Conservation (phyloP, 2,888 invertebrate genomes). For the Nymphalis urticae region DNA sequence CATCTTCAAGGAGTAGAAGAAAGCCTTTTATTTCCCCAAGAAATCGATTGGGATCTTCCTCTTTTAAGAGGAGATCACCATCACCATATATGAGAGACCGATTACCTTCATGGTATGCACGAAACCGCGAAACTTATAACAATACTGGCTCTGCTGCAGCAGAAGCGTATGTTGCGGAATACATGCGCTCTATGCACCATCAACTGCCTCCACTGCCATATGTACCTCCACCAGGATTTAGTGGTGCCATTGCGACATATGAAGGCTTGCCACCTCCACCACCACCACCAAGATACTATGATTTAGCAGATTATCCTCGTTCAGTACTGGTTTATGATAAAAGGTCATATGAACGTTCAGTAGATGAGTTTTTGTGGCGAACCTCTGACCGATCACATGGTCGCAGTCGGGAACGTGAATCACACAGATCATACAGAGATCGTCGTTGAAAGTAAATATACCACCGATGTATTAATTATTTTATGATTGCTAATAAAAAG, state of each 20-base stretch:
- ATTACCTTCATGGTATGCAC: constrained; percentile 84
- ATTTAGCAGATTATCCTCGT: constrained; percentile 88
- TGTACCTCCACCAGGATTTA: constrained; percentile 83
- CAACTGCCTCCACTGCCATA: constrained; percentile 93
- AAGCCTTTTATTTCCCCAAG: constrained; percentile 85
- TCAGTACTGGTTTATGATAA: constrained; percentile 85
- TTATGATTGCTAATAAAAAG: constrained; percentile 69
- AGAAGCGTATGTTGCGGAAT: constrained; percentile 94
- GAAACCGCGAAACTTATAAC: constrained; percentile 70
- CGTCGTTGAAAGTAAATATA: constrained; percentile 73
- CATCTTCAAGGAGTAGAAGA: constrained; percentile 78
- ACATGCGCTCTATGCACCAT: constrained; percentile 93
- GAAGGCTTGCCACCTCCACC: constrained; percentile 85
- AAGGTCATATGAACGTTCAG: constrained; percentile 92
- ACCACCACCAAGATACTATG: constrained; percentile 84
- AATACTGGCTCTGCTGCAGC: constrained; percentile 83
- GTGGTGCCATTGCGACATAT: constrained; percentile 76
- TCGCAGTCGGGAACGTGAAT: constrained; percentile 81
- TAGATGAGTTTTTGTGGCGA: constrained; percentile 92
- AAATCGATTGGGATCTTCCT: constrained; percentile 79
- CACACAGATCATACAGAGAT: constrained; percentile 82
- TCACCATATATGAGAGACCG: constrained; percentile 83
- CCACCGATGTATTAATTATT: constrained; percentile 70
- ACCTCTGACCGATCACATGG: constrained; percentile 86
- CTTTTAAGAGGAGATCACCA: constrained; percentile 81